Percentiles rank a stretch among this genome's conserved stretches.
phyloP scores from a whole-genome alignment of 2,888 invertebrate genomes.

The Smittia sp. region DNA sequence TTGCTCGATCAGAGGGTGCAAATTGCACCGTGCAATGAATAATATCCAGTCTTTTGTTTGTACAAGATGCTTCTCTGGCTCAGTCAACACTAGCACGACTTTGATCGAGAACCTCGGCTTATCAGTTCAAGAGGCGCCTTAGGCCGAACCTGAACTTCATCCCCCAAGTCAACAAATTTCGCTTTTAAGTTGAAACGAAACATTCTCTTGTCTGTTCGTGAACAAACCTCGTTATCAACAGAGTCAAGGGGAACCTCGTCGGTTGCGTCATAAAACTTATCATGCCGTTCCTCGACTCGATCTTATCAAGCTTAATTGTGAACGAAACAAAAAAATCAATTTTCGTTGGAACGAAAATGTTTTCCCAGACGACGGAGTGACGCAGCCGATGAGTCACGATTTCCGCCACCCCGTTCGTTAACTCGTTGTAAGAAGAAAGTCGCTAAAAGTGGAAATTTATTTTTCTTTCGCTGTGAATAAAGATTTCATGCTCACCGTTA shows the following conservation, averaged over 20 bases:
- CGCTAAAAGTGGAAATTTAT: background rate
- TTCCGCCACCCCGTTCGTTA: background rate
- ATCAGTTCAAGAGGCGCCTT: too few relatives aligned
- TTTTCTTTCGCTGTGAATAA: conserved; percentile 17
- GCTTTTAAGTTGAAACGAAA: conserved; percentile 8
- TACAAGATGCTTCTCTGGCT: too few relatives aligned
- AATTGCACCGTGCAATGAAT: too few relatives aligned
- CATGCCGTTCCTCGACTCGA: background rate
- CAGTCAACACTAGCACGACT: too few relatives aligned
- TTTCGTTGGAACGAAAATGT: background rate
- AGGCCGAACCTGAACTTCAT: background rate
- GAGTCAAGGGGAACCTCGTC: background rate
- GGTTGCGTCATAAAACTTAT: background rate
- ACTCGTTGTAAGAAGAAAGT: background rate
- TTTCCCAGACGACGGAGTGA: background rate
- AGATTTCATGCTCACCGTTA: conserved; percentile 20
- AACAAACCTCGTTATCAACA: background rate
- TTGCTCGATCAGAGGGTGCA: too few relatives aligned
- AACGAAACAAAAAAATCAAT: too few relatives aligned
- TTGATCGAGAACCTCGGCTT: too few relatives aligned
- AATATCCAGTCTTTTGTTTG: too few relatives aligned
- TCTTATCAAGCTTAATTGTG: too few relatives aligned
- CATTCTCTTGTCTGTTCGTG: background rate
- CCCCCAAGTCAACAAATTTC: background rate
- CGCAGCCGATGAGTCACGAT: background rate